Evolutionary conservation across 1,140 invertebrate species (phyloP).

Genomic region (Macrosteles quadrilineatus): DNA sequence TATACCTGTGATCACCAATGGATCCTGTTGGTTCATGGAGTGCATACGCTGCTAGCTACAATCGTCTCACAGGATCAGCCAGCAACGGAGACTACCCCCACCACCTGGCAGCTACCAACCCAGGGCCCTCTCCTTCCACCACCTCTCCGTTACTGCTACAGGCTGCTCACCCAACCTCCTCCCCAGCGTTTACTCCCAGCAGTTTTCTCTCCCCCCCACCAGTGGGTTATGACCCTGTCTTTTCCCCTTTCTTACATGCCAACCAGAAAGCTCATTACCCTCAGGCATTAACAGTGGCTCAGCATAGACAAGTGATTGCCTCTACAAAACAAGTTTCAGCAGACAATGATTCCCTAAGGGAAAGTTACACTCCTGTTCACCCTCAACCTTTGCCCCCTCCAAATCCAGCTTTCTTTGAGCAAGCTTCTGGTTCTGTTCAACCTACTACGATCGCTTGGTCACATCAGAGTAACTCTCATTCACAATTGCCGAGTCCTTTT

Average conservation of each 20-base stretch:
- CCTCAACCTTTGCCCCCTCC: slow-evolving; percentile 54
- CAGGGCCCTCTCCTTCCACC: slow-evolving; percentile 57
- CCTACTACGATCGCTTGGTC: slow-evolving; percentile 59
- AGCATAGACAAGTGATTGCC: slow-evolving; percentile 59
- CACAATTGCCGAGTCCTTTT: slow-evolving; percentile 68
- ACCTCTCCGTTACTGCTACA: slow-evolving; percentile 63
- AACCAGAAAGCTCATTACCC: slow-evolving; percentile 59
- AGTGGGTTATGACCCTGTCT: slow-evolving; percentile 69
- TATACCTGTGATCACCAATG: slow-evolving; percentile 55
- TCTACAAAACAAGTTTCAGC: slow-evolving; percentile 55
- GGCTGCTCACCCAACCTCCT: slow-evolving; percentile 54
- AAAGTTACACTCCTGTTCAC: slow-evolving; percentile 40
- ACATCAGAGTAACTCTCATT: slow-evolving; percentile 62
- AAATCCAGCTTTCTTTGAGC: slow-evolving; percentile 63
- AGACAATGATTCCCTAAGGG: slow-evolving; percentile 58
- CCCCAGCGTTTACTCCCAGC: slow-evolving; percentile 64
- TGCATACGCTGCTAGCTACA: slow-evolving; percentile 63
- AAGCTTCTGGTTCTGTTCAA: slow-evolving; percentile 56
- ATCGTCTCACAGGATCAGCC: slow-evolving; percentile 63
- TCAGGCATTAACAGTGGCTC: slow-evolving; percentile 35
- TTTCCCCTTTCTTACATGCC: slow-evolving; percentile 68
- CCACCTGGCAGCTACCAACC: slow-evolving; percentile 55
- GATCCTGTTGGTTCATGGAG: slow-evolving; percentile 79
- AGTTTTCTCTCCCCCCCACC: slow-evolving; percentile 65
- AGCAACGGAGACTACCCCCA: slow-evolving; percentile 64